Evolutionary conservation across 2,888 invertebrate genomes (phyloP), one percentile per base, ranked within the genome.

Genomic region (Metacarcinus magister): DNA sequence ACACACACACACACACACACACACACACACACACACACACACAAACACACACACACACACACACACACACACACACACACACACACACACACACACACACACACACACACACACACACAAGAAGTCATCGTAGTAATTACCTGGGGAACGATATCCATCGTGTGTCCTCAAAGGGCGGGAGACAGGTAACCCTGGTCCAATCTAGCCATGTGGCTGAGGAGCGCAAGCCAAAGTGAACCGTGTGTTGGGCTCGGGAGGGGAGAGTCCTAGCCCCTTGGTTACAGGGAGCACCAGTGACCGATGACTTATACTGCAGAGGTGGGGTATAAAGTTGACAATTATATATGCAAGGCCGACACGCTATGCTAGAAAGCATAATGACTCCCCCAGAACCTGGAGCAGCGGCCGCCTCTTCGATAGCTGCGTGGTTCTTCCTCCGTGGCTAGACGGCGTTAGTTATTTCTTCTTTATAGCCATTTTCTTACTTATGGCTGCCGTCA

Each of bases 311-410:
- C 89, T 92, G 67, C 95, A 46, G 92, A 96, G 94, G 89, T 96
- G 96, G 95, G 95, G 95, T 95, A 95, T 96, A 96, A 93, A 89
- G 96, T 96, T 92, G 95, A 93, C 96, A 96, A 95, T 95, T 96
- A 96, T 96, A 90, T 95, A 96, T 96, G 96, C 95, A 95, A 82
- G 96, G 94, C 67, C 90, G 95, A 87, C 96, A 96, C 95, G 96
- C 95, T 87, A 96, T 46, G 43, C 92, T 54, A 60, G 60, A 44
- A 87, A 19, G 67, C 90, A 94, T 95, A 92, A 93, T 67, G 93
- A 67, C 90, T 54, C 54, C 43, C 60, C 28, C 44, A 48, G 39
- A 28, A 44, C 67, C 46, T 44, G 46, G n/a, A 93, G 82, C 82
- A 32, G 75, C 28, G 67, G 82, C 46, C 19, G 87, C 19, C 87